A percentile compares a stretch with the other conserved stretches of the same genome.
Evolutionary conservation across 2,797 vertebrate species (phyloP).

Genomic region (Taeniopygia guttata): DNA sequence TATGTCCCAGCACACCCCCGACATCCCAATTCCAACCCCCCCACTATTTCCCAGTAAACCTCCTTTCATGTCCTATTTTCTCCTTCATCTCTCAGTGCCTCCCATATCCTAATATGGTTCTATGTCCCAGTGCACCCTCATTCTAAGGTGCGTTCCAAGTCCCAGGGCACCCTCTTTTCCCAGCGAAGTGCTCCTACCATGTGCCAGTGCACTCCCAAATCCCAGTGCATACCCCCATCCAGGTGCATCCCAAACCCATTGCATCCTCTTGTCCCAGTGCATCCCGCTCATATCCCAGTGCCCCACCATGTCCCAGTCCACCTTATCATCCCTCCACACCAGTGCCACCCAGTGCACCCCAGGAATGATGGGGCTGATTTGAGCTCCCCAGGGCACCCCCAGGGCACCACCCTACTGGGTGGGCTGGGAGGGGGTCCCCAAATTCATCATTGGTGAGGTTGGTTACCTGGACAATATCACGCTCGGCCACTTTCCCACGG

Average conservation of each 20-base stretch:
- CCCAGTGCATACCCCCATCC: not conserved
- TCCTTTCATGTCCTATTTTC: not conserved
- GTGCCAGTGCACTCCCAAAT: not conserved
- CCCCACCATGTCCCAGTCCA: not conserved
- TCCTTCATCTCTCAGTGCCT: not conserved
- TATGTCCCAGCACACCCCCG: not conserved
- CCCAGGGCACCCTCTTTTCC: not conserved
- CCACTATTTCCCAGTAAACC: not conserved
- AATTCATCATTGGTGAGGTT: not conserved
- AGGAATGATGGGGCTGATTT: not conserved
- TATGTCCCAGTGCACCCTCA: not conserved
- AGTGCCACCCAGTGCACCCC: not conserved
- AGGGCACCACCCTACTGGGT: not conserved
- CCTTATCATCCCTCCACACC: not conserved
- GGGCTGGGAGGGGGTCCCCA: not conserved
- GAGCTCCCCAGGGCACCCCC: not conserved
- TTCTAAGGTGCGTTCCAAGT: not conserved
- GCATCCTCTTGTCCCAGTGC: not conserved
- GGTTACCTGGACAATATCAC: conserved; percentile 94
- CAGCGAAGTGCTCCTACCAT: not conserved
- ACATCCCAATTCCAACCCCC: not conserved
- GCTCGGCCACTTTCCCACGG: conserved; percentile 88
- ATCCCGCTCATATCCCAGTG: not conserved
- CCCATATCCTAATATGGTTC: not conserved
- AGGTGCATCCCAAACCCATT: not conserved